Evolutionary conservation across 1,140 invertebrate genomes (phyloP), one percentile per base, ranked within the genome.

Genomic region (Drosophila melanica): DNA sequence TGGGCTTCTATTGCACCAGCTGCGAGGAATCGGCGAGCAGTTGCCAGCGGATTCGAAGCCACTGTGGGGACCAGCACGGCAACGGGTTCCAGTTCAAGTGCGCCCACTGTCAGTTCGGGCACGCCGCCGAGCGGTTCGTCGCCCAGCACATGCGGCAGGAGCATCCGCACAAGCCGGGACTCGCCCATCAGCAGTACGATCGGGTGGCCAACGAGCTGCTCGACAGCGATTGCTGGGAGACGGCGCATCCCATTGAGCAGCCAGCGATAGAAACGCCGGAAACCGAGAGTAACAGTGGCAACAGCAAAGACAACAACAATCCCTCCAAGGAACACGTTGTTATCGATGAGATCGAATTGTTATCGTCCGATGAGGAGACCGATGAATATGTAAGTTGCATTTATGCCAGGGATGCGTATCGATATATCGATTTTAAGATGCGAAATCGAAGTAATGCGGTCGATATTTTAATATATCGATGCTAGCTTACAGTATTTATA

Each of bases 1-100:
- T 89, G 0, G 82, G 67, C 27, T 79, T 89, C 48, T 77, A 62
- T 20, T 86, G 82, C 48, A 48, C n/a, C 10, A 9, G 4, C 0
- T 86, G 82, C 33, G 8, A 65, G 3, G 27, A 51, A 14, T 9
- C 41, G 8, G 35, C 42, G 4, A 41, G 0, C 7, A 79, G 0
- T 4, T 64, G 37, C 16, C 64, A 55, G 4, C 48, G 16, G 10
- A 89, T 82, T 1, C n/a, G 12, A 0, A 0, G 1, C 3, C 82
- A 86, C 60, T 79, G 71, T 20, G 51, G 37, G 4, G 0, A 12
- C 7, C 0, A 2, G 1, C 82, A 86, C 37, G 8, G 37, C 5
- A 42, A 20, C n/a, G 53, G 39, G 1, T 23, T 12, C 6, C 64
- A 76, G 10, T 82, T 23, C 42, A 54, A 42, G 35, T 86, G 82